phyloP scores from a whole-genome alignment of 2,888 invertebrate species.

The Pachliopta kotzebuea region DNA sequence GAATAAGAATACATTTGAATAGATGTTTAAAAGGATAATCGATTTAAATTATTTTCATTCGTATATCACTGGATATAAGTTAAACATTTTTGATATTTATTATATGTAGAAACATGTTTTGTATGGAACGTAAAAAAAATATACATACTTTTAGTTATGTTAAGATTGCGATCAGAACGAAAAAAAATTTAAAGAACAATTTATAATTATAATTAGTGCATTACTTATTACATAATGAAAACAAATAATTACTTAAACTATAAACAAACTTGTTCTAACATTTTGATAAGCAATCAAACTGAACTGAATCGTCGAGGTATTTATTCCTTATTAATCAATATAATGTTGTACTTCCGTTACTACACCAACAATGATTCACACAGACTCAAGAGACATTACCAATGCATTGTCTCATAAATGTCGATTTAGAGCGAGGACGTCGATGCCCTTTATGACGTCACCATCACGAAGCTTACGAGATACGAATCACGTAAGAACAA shows the following conservation, averaged over 20 bases:
- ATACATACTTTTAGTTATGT: too few species aligned
- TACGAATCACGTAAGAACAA: conserved; percentile 18
- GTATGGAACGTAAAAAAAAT: too few species aligned
- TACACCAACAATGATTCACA: conserved; percentile 18
- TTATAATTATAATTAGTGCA: neutral
- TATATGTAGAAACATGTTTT: too few species aligned
- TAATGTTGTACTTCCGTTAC: neutral
- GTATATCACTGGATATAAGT: too few species aligned
- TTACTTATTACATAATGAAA: neutral
- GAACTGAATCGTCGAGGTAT: neutral
- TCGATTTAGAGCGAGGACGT: conserved; percentile 18
- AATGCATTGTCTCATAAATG: conserved; percentile 16
- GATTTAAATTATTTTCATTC: too few species aligned
- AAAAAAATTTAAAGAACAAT: neutral
- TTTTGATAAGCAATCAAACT: neutral
- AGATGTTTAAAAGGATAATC: too few species aligned
- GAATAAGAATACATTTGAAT: too few species aligned
- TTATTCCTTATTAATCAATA: too few species aligned
- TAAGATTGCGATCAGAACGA: too few species aligned
- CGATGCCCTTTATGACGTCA: conserved; percentile 13
- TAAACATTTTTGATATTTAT: too few species aligned
- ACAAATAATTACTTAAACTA: neutral
- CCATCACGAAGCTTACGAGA: conserved; percentile 8
- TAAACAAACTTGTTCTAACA: neutral
- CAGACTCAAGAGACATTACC: conserved; percentile 5